A percentile compares a stretch with the other conserved stretches of the same genome.
These are phyloP conservation scores for Limulus polyphemus DNA, from an alignment of 2,888 invertebrate genomes.

Conservation along the genomic window DNA sequence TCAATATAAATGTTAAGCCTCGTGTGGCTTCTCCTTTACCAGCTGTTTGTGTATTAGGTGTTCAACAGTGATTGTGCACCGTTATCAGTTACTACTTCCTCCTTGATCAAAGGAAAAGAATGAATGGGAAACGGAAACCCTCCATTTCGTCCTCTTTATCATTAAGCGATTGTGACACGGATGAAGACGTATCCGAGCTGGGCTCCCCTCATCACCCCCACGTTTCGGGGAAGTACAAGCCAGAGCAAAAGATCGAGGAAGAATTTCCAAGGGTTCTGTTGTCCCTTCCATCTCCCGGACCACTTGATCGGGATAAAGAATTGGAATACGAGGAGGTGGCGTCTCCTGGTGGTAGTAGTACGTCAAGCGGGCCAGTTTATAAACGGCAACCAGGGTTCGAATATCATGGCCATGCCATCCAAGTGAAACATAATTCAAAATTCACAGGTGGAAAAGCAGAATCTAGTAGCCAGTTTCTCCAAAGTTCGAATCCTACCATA, in stretches of 20 bases:
- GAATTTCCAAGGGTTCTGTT: too few species aligned
- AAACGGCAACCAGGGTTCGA: not conserved
- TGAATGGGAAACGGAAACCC: constrained; percentile 1
- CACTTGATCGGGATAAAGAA: not conserved
- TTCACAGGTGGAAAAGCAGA: too few species aligned
- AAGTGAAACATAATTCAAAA: not conserved
- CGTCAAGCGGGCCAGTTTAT: not conserved
- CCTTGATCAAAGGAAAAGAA: not conserved
- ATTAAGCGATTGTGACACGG: not conserved
- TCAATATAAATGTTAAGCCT: too few species aligned
- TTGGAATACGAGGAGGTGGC: not conserved
- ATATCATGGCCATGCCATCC: not conserved
- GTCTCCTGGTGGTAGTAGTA: not conserved
- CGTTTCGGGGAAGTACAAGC: not conserved
- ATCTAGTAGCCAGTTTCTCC: not conserved
- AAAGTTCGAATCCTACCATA: not conserved
- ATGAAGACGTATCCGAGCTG: not conserved
- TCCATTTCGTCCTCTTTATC: not conserved
- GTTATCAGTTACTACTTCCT: too few species aligned
- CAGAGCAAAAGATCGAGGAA: too few species aligned
- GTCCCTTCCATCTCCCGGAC: not conserved
- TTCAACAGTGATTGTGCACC: too few species aligned
- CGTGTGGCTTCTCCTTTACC: too few species aligned
- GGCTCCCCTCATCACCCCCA: too few species aligned
- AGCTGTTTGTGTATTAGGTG: too few species aligned